Evolutionary conservation across 2,113 vertebrate species (phyloP), one percentile per base, ranked within the genome.

Genomic region (Thryonomys swinderianus): DNA sequence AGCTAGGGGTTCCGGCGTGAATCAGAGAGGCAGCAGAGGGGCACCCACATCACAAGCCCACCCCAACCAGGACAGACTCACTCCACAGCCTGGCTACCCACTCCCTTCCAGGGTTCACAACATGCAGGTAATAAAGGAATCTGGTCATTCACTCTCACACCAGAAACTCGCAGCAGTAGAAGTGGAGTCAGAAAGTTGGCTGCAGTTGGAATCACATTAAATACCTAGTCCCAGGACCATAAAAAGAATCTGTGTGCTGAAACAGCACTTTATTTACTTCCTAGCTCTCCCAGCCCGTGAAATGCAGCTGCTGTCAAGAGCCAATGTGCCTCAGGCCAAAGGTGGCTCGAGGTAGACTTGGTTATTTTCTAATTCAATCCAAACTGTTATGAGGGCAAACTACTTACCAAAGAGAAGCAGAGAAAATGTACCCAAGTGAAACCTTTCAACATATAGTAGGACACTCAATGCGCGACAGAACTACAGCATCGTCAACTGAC

Each of bases 171-270:
- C n/a, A 85, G 84, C 20, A 82, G n/a, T 51, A 95, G 13, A 97
- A 62, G 59, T 81, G 78, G 42, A 87, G 74, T 66, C 74, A 93
- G 94, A 92, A 71, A 91, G 30, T 51, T 69, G 64, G 13, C 8
- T 84, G 76, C 71, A 6, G 42, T 92, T 97, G 97, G 90, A 53
- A 97, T 80, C 9, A 87, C 67, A 89, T 93, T 25, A 93, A 97
- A 91, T 64, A 88, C 1, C 34, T 93, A 40, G 40, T n/a, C 93
- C 69, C 61, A 96, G 13, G 61, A 92, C n/a, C 88, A 67, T 84
- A 66, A 91, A 89, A 86, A 92, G 61, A 76, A 73, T 83, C 57
- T 93, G 85, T 80, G 71, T 97, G 95, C 62, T 84, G 84, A 96
- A 86, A 59, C 66, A 96, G 91, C 88, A 78, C 79, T 94, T 83